These are phyloP conservation scores for Morbakka virulenta DNA, from an alignment of 30 jellyfish, hydroid and myxozoan species.

Conservation along the genomic window DNA sequence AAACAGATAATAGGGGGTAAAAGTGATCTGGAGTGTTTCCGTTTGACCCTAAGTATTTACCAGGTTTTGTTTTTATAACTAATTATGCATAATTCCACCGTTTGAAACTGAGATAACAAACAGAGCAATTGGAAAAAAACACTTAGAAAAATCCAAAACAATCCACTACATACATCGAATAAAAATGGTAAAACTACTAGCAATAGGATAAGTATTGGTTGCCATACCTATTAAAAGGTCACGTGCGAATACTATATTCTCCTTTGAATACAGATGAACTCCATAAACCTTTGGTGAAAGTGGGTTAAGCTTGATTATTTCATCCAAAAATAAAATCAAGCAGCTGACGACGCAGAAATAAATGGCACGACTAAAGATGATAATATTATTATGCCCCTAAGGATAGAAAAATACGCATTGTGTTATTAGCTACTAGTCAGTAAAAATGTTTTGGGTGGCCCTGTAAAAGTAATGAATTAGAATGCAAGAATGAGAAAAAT, in stretches of 20 bases:
- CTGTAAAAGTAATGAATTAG: not conserved
- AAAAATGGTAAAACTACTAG: not conserved
- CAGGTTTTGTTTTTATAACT: too few relatives aligned
- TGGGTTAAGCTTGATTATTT: slow-evolving; percentile 50
- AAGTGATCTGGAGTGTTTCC: too few relatives aligned
- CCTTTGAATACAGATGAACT: slow-evolving; percentile 50
- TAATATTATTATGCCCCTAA: slow-evolving; percentile 91
- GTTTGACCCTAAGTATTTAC: too few relatives aligned
- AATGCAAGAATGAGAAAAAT: not conserved
- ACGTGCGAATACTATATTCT: slow-evolving; percentile 67
- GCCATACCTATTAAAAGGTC: slow-evolving; percentile 74
- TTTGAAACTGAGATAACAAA: too few relatives aligned
- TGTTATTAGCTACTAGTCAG: not conserved
- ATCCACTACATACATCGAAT: too few relatives aligned
- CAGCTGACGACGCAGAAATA: slow-evolving; percentile 74
- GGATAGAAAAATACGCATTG: not conserved
- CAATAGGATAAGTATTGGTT: not conserved
- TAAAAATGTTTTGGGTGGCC: not conserved
- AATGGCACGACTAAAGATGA: slow-evolving; percentile 90
- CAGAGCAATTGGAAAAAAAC: too few relatives aligned
- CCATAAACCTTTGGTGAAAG: slow-evolving; percentile 59
- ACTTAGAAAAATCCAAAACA: too few relatives aligned
- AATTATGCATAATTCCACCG: too few relatives aligned
- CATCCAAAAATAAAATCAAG: slow-evolving; percentile 53
- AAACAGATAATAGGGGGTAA: too few relatives aligned